Evolutionary conservation across 2,113 vertebrate species (phyloP), one percentile per base, ranked within the genome.

Genomic region (Hippocampus abdominalis): DNA sequence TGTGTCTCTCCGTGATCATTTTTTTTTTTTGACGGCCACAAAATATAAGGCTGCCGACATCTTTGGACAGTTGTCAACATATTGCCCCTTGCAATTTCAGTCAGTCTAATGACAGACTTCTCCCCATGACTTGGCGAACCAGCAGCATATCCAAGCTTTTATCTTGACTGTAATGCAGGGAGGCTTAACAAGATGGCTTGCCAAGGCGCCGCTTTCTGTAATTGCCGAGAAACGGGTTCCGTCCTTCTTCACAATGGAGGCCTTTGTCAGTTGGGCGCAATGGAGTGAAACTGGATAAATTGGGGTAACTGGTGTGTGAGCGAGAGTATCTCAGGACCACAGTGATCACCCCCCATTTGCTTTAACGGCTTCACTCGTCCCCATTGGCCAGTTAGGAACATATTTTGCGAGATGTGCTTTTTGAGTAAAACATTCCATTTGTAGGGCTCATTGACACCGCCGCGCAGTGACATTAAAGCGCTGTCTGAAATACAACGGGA

Each of bases 231-330:
- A 72, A 71, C 13, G 25, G 70, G 54, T 74, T 69, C 72, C 69
- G 74, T 79, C 75, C 74, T 71, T 76, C 74, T 78, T 81, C 70
- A 82, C 74, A 77, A 72, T 46, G 62, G 71, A 72, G 74, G 75
- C 67, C 72, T 80, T 78, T 85, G 86, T 77, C 79, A 76, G 81
- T 77, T 71, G 75, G 78, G 68, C 83, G 84, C 80, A 84, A 57
- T 84, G 80, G 81, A 74, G 76, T 79, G 83, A 81, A 88, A 84
- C 84, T 68, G 70, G 74, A 76, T 80, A 83, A 87, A 78, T 76
- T 77, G 69, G 76, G 72, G 79, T 74, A 83, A 70, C 78, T 70
- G 36, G 63, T 79, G 71, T n/a, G 25, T 61, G 68, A 64, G 66
- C 76, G 42, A 62, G 56, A 75, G 40, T 18, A 68, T 68, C 49